Conservation (phyloP, 2,113 vertebrate species). For the Brachyistius frenatus region DNA sequence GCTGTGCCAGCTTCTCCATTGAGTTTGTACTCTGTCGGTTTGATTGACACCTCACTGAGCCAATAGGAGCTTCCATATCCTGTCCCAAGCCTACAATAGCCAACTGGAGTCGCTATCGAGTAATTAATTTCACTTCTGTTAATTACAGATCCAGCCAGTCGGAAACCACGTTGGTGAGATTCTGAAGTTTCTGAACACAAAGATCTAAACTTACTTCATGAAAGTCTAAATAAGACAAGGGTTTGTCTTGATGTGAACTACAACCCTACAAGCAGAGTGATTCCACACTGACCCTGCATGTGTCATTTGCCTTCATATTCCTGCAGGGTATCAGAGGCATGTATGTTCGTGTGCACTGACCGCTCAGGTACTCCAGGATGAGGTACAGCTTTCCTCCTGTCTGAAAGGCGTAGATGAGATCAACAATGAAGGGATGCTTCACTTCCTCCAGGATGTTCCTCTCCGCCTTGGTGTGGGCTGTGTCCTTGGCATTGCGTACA, state of each 20-base stretch:
- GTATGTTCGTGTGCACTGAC: slow-evolving; percentile 80
- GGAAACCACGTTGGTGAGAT: too few species aligned
- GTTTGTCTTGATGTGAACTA: not conserved
- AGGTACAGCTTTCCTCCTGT: slow-evolving; percentile 99
- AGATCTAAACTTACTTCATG: not conserved
- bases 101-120: too few species aligned
- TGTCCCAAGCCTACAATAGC: too few species aligned
- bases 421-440: slow-evolving; percentile 99
- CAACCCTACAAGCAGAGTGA: not conserved
- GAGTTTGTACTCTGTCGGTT: too few species aligned
- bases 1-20: too few species aligned
- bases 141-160: too few species aligned
- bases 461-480: slow-evolving; percentile 99
- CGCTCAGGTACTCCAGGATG: slow-evolving; percentile 99
- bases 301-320: not conserved
- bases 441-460: slow-evolving; percentile 99
- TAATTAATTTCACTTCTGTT: too few species aligned
- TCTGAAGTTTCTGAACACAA: not conserved
- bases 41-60: too few species aligned
- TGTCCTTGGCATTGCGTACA: slow-evolving; percentile 99
- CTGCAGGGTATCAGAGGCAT: not conserved
- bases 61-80: too few species aligned
- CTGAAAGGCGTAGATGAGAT: slow-evolving; percentile 99
- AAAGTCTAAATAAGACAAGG: too few species aligned
- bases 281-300: not conserved